Base-by-base conservation (phyloP, 2,113 vertebrate species). In the Aldabrachelys gigantea region DNA sequence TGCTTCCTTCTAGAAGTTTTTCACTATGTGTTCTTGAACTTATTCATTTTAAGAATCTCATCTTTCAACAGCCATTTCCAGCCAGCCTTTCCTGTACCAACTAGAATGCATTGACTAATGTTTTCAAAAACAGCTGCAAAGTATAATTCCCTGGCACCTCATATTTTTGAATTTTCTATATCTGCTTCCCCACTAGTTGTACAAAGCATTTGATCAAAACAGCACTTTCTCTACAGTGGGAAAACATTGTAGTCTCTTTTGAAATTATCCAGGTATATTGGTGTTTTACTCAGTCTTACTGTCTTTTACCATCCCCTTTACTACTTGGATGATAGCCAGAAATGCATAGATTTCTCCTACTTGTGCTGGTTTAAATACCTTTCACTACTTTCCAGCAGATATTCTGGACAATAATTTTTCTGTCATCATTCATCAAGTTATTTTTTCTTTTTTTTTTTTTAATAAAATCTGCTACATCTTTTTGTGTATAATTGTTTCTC, bases 181-280 rank as follows among this genome's bases (percentile, higher is more conserved):
- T 97, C 96, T 97, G 91, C 92, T 97, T 97, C 95, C 90, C 84
- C 93, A 96, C 81, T 84, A 88, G 83, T 97, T 92, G 89, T 90
- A 94, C 93, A 94, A 90, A 96, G 91, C 92, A 76, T 88, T 94
- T 91, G 90, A 97, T 94, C 96, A 95, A 91, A 97, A 41, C 85
- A 89, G 87, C 89, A 44, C 95, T 97, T 97, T 97, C 95, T 97
- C 69, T 93, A 29, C 2, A 9, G 89, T 94, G 76, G 90, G 96
- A 96, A 97, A 97, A 95, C 91, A 96, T 96, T 97, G 96, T 90
- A 92, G 91, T 91, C 87, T 94, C 89, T 94, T 93, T 95, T 97
- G 97, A 98, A 98, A 96, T 95, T 92, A 80, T 97, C 91, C 96
- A 97, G 96, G 95, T 97, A 97, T 97, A 97, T 97, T 98, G 97